Percentiles rank a stretch among this genome's conserved stretches.
Evolutionary conservation across 2,113 vertebrate genomes (phyloP).

Genomic region (Bufo gargarizans): DNA sequence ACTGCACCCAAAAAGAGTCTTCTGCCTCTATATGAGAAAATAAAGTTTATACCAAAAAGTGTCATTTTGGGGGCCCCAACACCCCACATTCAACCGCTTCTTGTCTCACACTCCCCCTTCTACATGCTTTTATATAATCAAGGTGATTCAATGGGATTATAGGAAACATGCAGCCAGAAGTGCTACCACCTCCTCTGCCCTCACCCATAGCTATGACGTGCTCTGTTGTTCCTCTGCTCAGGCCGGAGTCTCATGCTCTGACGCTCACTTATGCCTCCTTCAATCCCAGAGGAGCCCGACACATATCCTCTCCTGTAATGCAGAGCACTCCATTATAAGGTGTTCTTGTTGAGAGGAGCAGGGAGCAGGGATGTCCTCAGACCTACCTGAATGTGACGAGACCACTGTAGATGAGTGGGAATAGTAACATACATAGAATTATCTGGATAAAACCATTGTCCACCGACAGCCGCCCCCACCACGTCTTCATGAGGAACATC

Average conservation of each 20-base stretch:
- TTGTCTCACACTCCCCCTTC: no score
- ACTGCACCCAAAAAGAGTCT: no score
- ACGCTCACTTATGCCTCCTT: not conserved
- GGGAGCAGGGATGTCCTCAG: no score
- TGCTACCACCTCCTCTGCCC: not conserved
- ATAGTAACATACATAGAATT: constrained; percentile 77
- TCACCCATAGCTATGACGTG: not conserved
- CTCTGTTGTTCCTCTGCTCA: not conserved
- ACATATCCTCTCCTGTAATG: not conserved
- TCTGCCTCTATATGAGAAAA: no score
- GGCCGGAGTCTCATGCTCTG: not conserved
- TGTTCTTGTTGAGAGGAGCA: no score
- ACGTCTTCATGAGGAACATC: constrained; percentile 79
- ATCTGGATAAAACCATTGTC: constrained; percentile 75
- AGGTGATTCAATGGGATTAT: no score
- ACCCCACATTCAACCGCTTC: no score
- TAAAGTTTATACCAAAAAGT: no score
- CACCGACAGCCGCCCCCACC: constrained; percentile 79
- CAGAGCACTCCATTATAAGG: not conserved
- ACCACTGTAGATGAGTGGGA: constrained; percentile 74
- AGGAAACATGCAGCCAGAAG: not conserved
- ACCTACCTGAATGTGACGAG: constrained; percentile 75
- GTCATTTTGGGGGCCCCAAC: no score
- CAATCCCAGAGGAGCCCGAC: no score
- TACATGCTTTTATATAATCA: no score